Base-by-base conservation (phyloP, 64 coral and sea anemone species). In the Pachyseris speciosa region DNA sequence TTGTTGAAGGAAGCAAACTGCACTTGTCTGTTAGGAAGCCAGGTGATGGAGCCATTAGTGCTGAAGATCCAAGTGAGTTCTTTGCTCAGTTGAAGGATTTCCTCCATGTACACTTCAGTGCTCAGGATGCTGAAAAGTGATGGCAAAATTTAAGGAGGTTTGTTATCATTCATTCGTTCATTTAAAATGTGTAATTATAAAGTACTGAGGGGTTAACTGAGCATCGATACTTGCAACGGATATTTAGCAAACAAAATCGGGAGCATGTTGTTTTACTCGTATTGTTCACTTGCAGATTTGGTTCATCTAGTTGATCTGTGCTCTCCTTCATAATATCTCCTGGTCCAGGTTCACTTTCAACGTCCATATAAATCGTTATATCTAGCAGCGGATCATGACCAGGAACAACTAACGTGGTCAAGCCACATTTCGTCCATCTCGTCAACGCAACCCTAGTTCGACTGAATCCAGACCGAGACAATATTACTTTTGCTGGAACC, bases 71-170 rank as follows among this genome's bases (percentile, higher is more conserved):
- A 32, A 38, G 41, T 41, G 89, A 91, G 44, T 91, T 95, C 19
- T 91, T 83, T 84, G 22, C 9, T 34, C 69, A 87, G 42, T 50
- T 95, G 63, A 76, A 20, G 42, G 70, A 15, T 19, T 74, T 95
- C 24, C 20, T 95, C 16, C 44, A 61, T 61, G 12, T 28, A 9
- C 94, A 95, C 43, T 91, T 95, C 31, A 95, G 39, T n/a, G 83
- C 91, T 26, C 45, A 83, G 32, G 94, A 95, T 83, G 53, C 88
- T 77, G 94, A 95, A 68, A 75, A 31, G 94, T 95, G n/a, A 55
- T 95, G 17, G 29, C 52, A 9, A 91, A 91, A 37, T 95, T 84
- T 63, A 91, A 40, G 47, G 88, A 95, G 94, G 94, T 95, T 86
- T 52, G 87, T 50, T 37, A 49, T 52, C 27, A 25, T 11, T 79